Evolutionary conservation across 2,113 vertebrate species (phyloP), one percentile per base, ranked within the genome.

Genomic region (Anguilla japonica): DNA sequence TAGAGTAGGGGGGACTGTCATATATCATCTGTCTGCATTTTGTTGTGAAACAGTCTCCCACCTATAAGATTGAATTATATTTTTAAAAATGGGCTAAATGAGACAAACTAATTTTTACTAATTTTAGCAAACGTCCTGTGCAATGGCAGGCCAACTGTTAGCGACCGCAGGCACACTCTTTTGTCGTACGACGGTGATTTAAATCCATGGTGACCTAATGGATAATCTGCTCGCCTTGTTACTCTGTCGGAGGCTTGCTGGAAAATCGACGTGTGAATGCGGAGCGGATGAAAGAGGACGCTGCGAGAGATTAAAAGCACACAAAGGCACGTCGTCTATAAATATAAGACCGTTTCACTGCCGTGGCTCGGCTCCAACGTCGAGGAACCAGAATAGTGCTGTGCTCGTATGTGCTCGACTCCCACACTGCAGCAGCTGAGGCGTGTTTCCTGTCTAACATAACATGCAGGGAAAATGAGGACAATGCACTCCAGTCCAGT

Each of bases 191-290:
- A 81, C 6, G 41, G 5, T 20, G 40, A 43, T 46, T 26, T 81
- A 81, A 43, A 43, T 5, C 84, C 22, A 40, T 8, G 29, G 29
- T 7, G 39, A 79, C 50, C 50, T 43, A 7, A 53, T 34, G 84
- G 75, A 86, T 86, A 46, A 81, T 53, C 53, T 2, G 5, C 53
- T 81, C 26, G 41, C 79, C 85, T 75, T 8, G 39, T 50, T 60
- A 39, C 39, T 4, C 53, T 18, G 34, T 15, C 5, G 53, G 46
- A 22, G 7, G 39, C 13, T 57, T 60, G 56, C 34, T 34, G 79
- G 41, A 15, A 9, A 56, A 71, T 46, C 53, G 15, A 26, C 39
- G 43, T 15, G 29, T 75, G 75, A 8, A 50, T 26, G 29, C 43
- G 20, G 50, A 1, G 0, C 13, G 29, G n/a, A 53, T 53, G 81